Conservation (phyloP, 2,888 invertebrate genomes). For the Pinctada fucata region DNA sequence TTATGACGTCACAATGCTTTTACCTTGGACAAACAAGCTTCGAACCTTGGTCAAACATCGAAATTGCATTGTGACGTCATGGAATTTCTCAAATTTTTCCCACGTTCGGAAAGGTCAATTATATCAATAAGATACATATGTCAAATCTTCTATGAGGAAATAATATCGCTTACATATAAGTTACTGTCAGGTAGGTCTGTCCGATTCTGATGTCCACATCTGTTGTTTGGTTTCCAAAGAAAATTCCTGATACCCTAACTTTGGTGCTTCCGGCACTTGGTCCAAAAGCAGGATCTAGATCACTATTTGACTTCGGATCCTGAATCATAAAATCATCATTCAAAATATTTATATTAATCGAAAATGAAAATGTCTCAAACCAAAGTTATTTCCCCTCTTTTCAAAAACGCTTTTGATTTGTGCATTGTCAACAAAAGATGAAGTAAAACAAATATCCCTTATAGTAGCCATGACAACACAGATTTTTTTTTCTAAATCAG, state of each 20-base stretch:
- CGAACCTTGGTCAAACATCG: no score
- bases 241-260: constrained; percentile 88
- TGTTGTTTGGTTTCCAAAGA: constrained; percentile 35
- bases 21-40: no score
- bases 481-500: no score
- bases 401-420: not conserved
- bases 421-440: no score
- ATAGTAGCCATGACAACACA: no score
- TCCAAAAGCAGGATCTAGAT: constrained; percentile 82
- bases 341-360: not conserved
- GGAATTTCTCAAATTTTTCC: no score
- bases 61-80: no score
- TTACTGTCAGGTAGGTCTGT: not conserved
- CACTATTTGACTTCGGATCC: constrained; percentile 20
- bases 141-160: no score
- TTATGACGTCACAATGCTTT: no score
- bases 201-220: constrained; percentile 18
- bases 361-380: not conserved
- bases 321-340: not conserved
- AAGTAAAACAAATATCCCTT: no score
- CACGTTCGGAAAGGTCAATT: no score
- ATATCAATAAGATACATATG: no score
- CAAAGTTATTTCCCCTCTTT: not conserved
- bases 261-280: constrained; percentile 97
- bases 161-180: not conserved